Percentiles rank a stretch among this genome's conserved stretches.
phyloP scores from a whole-genome alignment of 2,888 invertebrate species.

The Geophilus truncorum region DNA sequence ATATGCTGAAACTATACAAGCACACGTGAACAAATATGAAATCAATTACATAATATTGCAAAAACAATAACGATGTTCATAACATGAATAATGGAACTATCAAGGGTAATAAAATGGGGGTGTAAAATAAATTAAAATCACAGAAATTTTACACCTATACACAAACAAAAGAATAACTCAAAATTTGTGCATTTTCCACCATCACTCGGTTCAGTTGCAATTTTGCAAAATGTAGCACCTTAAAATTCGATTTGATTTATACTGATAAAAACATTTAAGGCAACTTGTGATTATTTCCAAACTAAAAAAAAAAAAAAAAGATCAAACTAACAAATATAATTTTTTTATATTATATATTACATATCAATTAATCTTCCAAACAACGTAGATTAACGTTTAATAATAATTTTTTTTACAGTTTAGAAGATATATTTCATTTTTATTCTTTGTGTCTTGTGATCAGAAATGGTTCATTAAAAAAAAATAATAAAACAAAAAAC shows the following conservation, averaged over 20 bases:
- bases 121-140: not conserved
- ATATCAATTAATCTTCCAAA: not conserved
- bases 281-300: constrained; percentile 4
- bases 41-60: not conserved
- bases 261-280: not conserved
- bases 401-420: not conserved
- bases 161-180: not conserved
- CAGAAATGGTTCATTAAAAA: too few relatives aligned
- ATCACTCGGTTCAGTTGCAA: not conserved
- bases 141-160: constrained; percentile 1
- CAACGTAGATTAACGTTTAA: not conserved
- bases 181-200: not conserved
- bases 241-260: constrained; percentile 6
- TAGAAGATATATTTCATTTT: not conserved
- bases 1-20: not conserved
- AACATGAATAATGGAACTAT: not conserved
- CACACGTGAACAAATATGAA: not conserved
- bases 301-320: too few relatives aligned
- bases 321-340: not conserved
- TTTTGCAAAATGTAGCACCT: constrained; percentile 1
- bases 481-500: too few relatives aligned
- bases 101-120: not conserved
- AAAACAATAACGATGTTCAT: not conserved
- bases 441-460: not conserved
- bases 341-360: not conserved